These are phyloP conservation scores for Pheosia tremula DNA, from an alignment of 2,888 invertebrate genomes.

Conservation along the genomic window DNA sequence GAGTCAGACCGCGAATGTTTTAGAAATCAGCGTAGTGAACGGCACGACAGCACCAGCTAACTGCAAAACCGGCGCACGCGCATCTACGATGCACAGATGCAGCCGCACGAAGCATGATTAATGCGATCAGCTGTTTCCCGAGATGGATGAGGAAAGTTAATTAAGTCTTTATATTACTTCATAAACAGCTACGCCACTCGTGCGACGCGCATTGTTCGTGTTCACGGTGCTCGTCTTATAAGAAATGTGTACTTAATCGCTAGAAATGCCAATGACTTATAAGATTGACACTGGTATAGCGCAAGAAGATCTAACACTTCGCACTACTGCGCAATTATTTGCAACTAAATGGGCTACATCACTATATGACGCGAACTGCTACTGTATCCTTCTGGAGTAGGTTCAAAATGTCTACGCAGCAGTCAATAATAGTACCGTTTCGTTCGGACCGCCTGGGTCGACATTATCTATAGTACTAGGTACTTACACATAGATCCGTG, in stretches of 20 bases:
- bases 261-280: conserved; percentile 15
- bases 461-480: background rate
- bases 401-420: too few species aligned
- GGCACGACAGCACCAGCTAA: conserved; percentile 59
- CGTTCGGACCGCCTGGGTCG: too few species aligned
- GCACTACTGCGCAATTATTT: too few species aligned
- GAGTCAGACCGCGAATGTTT: conserved; percentile 53
- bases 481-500: conserved; percentile 94
- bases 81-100: conserved; percentile 51
- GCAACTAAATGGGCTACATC: too few species aligned
- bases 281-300: conserved; percentile 10
- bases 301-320: too few species aligned
- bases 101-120: conserved; percentile 58
- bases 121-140: conserved; percentile 70
- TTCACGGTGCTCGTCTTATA: background rate
- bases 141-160: conserved; percentile 61
- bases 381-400: too few species aligned
- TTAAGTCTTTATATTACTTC: conserved; percentile 57
- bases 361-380: too few species aligned
- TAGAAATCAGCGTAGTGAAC: conserved; percentile 69
- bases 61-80: conserved; percentile 49
- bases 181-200: conserved; percentile 18
- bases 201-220: conserved; percentile 1
- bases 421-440: too few species aligned
- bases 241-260: conserved; percentile 9